Base-by-base conservation (phyloP, 1,140 invertebrate genomes). In the Zaprionus kolodkinae region DNA sequence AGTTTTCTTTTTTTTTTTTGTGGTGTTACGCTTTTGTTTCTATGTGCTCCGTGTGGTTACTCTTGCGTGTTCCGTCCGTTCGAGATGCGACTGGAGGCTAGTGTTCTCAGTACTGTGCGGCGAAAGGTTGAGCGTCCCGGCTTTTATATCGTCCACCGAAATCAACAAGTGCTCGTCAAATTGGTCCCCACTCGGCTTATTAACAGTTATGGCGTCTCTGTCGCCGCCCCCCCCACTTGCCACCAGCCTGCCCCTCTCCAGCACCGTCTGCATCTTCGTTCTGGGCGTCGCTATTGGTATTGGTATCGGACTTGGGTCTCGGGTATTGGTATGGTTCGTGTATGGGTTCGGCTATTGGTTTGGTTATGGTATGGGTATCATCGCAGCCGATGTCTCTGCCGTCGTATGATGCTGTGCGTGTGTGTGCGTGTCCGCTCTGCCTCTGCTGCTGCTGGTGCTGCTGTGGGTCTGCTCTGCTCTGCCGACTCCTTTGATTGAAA, bases 61-160 rank as follows among this genome's bases (percentile, higher is more conserved):
- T 33, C 61, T 43, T 79, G 61, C 52, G 65, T 43, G 81, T 64
- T 72, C 52, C 57, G 71, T 71, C 69, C 64, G 64, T 72, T 70
- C 70, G 78, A 78, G 81, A 85, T 84, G 82, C 76, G 63, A 65
- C 69, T 73, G 71, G 13, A 59, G 82, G 78, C 82, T 79, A 81
- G 70, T 84, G 81, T 72, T 78, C 74, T 56, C 38, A 55, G 27
- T 76, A 87, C 84, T 88, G 83, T 88, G 79, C 68, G 84, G 69
- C 83, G 65, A 82, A 87, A 88, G 79, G 77, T 88, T 88, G 77
- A 84, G 80, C 85, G 71, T 84, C 76, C 72, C 80, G 73, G 83
- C 84, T 88, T 83, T 87, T 87, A 87, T 87, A 87, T 88, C 66
- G 73, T 71, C 52, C 55, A 66, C 79, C 83, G 79, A 88, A 87